Base-by-base conservation (phyloP, 2,113 vertebrate genomes). In the Lepisosteus oculatus region DNA sequence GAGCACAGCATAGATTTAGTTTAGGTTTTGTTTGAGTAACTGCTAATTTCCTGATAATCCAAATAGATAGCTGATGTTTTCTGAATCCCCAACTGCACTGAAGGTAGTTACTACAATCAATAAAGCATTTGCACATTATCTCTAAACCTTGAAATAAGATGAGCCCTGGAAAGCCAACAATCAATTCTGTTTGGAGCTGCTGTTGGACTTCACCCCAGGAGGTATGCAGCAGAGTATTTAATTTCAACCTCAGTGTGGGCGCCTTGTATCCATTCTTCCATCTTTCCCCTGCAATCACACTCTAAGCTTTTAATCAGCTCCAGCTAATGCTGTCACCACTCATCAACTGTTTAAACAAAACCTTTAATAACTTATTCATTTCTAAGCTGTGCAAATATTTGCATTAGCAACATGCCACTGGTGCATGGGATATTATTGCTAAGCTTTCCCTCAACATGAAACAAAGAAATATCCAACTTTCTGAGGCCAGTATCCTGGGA, bases 301-400 rank as follows among this genome's bases (percentile, higher is more conserved):
- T 3, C 57, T 59, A n/a, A 59, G n/a, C 13, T 15, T 59, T 59
- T 59, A 59, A 59, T 59, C 2, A 59, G 12, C 57, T 14, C 13
- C 55, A 55, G 55, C 13, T 55, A 55, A 55, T 55, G 55, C 55
- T 55, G 55, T 59, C 57, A 59, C 4, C 57, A 59, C 2, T 15
- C n/a, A 8, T 11, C 57, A 59, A 59, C 57, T 59, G 12, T 59
- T 59, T 59, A 59, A 59, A 59, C 57, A 59, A 59, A 59, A 59
- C 57, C 57, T 59, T 6, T 59, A 59, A 14, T 59, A 59, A 14
- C 11, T 59, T 59, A 59, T 59, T 59, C 14, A n/a, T 59, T 59
- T 59, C 57, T 51, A 59, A 59, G 57, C 57, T 3, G 9, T 59
- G 12, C 14, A 59, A 59, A 59, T 59, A 59, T 59, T 59, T 59